phyloP scores from a whole-genome alignment of 2,888 invertebrate species.

The Hesperia comma region DNA sequence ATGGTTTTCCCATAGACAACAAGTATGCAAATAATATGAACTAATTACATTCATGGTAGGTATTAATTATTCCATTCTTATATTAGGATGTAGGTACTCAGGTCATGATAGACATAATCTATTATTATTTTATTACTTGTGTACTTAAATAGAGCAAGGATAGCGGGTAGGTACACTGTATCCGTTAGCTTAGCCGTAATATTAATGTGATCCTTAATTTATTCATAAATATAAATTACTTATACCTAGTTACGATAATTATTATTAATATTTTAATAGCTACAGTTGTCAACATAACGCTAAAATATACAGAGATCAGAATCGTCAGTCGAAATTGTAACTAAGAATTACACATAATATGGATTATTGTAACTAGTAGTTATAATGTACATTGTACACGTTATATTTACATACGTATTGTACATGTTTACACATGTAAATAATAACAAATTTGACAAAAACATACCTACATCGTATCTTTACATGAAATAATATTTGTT shows the following conservation, averaged over 20 bases:
- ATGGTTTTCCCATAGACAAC: constrained; percentile 36
- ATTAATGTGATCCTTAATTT: not conserved
- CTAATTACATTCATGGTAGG: constrained; percentile 22
- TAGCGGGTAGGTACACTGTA: not conserved
- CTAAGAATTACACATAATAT: too few species aligned
- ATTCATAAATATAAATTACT: constrained; percentile 1
- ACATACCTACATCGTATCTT: too few species aligned
- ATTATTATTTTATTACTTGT: not conserved
- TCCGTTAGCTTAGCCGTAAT: not conserved
- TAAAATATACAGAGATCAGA: too few species aligned
- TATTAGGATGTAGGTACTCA: constrained; percentile 11
- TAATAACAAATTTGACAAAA: too few species aligned
- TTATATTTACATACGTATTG: too few species aligned
- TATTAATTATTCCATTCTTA: constrained; percentile 26
- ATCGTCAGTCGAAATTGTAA: too few species aligned
- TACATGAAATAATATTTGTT: too few species aligned
- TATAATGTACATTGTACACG: too few species aligned
- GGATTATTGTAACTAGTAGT: too few species aligned
- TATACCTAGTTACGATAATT: too few species aligned
- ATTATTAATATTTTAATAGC: not conserved
- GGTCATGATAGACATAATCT: constrained; percentile 18
- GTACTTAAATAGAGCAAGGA: constrained; percentile 21
- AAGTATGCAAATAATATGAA: constrained; percentile 30
- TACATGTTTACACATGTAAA: too few species aligned
- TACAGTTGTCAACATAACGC: too few species aligned